Conservation (phyloP, 2,888 invertebrate genomes). For the Subacronicta megacephala region DNA sequence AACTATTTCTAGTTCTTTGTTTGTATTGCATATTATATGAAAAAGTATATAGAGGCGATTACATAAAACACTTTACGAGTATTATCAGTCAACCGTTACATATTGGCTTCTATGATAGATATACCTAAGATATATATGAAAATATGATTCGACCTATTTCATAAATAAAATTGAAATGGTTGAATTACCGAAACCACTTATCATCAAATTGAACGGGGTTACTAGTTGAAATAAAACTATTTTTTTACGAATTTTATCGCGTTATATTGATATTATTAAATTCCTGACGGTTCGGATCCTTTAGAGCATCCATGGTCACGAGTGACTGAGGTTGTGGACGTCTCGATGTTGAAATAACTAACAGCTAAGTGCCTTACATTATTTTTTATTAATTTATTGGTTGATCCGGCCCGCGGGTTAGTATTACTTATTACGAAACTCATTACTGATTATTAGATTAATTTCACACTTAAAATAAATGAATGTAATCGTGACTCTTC, state of each 20-base stretch:
- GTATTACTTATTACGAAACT: conserved; percentile 20
- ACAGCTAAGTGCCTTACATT: too few species aligned
- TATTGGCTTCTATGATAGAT: too few species aligned
- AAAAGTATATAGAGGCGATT: conserved; percentile 5
- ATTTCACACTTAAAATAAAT: neutral
- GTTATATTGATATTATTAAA: too few species aligned
- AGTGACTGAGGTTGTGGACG: too few species aligned
- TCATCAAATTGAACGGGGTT: conserved; percentile 9
- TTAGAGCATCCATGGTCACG: too few species aligned
- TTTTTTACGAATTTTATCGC: too few species aligned
- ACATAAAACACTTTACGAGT: neutral
- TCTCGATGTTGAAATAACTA: too few species aligned
- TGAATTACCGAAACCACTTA: conserved; percentile 10
- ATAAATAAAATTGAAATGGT: conserved; percentile 10
- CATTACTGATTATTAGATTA: conserved; percentile 1
- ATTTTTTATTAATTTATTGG: too few species aligned
- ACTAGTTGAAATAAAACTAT: too few species aligned
- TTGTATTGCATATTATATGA: conserved; percentile 9
- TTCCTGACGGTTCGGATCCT: too few species aligned
- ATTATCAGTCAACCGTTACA: conserved; percentile 8
- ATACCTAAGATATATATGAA: neutral
- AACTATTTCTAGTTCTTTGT: conserved; percentile 3
- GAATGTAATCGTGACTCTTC: conserved; percentile 7
- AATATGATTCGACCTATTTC: conserved; percentile 31
- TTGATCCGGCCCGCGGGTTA: too few species aligned